Percentiles rank a stretch among this genome's conserved stretches.
Evolutionary conservation across 2,797 vertebrate genomes (phyloP).

Genomic region (Oceanodroma leucorhoa): DNA sequence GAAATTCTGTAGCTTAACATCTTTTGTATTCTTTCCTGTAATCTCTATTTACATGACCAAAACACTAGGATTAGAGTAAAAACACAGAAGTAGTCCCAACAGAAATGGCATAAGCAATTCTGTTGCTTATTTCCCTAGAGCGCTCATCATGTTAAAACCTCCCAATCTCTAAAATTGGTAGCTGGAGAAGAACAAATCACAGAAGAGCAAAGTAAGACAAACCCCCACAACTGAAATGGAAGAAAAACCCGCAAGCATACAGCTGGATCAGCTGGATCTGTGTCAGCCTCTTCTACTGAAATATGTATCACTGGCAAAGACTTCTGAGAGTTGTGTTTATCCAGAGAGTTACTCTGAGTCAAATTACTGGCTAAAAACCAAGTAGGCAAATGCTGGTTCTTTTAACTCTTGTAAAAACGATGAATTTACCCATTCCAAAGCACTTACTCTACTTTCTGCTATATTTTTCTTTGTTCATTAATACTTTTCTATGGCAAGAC

Average conservation of each 20-base stretch:
- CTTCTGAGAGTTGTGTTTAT: background rate
- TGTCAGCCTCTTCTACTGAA: background rate
- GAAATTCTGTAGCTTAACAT: background rate
- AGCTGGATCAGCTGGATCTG: background rate
- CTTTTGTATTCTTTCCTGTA: background rate
- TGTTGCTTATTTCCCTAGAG: slow-evolving; percentile 8
- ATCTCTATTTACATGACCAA: background rate
- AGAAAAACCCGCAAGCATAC: background rate
- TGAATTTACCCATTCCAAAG: background rate
- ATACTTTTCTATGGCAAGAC: background rate
- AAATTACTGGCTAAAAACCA: background rate
- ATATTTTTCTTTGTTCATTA: background rate
- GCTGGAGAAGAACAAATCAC: background rate
- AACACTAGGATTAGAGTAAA: slow-evolving; percentile 22
- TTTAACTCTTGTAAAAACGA: background rate
- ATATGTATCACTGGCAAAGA: background rate
- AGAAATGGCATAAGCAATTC: background rate
- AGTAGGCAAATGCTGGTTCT: background rate
- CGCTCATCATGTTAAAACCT: background rate
- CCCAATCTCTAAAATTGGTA: background rate
- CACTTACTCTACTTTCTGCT: background rate
- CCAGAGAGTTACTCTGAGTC: background rate
- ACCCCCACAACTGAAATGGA: background rate
- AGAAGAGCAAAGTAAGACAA: background rate
- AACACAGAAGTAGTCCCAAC: background rate